Conservation (phyloP, 2,797 vertebrate genomes). For the Sebastes miniatus region DNA sequence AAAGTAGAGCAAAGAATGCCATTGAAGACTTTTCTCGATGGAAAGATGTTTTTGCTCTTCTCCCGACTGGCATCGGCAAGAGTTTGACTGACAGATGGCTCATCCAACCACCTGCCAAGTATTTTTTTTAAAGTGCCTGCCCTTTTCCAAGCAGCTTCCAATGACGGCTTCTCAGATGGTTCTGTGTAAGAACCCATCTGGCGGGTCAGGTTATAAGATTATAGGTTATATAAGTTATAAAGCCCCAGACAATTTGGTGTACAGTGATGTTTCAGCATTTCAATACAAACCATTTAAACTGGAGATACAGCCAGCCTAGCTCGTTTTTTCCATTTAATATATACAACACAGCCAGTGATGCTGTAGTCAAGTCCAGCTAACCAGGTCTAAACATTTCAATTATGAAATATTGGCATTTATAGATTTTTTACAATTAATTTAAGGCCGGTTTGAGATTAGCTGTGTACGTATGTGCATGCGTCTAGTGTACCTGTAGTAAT, state of each 20-base stretch:
- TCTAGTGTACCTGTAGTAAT: background rate
- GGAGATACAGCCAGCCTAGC: background rate
- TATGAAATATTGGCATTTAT: background rate
- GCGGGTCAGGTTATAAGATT: too few relatives aligned
- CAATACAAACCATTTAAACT: background rate
- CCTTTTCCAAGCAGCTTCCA: too few relatives aligned
- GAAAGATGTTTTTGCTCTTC: too few relatives aligned
- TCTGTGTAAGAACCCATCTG: too few relatives aligned
- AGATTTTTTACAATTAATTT: background rate
- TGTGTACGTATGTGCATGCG: background rate
- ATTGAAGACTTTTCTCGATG: too few relatives aligned
- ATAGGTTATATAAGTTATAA: background rate
- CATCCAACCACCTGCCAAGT: too few relatives aligned
- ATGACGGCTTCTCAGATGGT: too few relatives aligned
- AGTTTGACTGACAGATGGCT: too few relatives aligned
- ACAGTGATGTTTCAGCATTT: background rate
- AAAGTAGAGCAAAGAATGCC: too few relatives aligned
- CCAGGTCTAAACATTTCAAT: background rate
- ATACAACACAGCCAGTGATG: background rate
- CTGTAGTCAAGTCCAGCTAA: too few relatives aligned
- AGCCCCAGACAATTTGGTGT: background rate
- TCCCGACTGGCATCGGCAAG: rapidly evolving
- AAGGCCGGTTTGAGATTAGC: background rate
- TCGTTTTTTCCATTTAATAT: background rate
- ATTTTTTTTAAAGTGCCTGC: too few relatives aligned